A percentile compares a stretch with the other conserved stretches of the same genome.
phyloP scores from a whole-genome alignment of 2,888 invertebrate species.

The Caenorhabditis afra region DNA sequence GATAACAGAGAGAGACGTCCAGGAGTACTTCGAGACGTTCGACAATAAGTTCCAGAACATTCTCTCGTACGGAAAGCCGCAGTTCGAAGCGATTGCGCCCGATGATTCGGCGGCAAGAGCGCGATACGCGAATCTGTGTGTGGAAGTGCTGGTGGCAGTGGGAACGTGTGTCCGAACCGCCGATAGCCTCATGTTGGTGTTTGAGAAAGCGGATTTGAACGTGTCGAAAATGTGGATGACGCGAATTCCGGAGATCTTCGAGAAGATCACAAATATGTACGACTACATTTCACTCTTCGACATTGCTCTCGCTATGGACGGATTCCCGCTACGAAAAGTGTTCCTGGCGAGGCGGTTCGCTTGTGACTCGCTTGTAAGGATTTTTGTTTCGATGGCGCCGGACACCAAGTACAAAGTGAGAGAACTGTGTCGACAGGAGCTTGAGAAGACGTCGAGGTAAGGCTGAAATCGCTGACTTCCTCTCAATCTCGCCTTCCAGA shows the following conservation, averaged over 20 bases:
- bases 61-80: conserved; percentile 36
- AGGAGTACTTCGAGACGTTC: conserved; percentile 35
- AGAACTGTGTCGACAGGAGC: conserved; percentile 26
- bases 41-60: conserved; percentile 47
- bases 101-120: conserved; percentile 2
- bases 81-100: conserved; percentile 19
- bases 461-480: too few species aligned
- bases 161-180: conserved; percentile 35
- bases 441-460: conserved; percentile 40
- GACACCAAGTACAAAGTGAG: conserved; percentile 39
- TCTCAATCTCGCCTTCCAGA: neutral
- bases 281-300: conserved; percentile 50
- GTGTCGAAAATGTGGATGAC: conserved; percentile 42
- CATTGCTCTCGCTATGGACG: conserved; percentile 43
- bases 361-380: conserved; percentile 18
- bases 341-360: conserved; percentile 39
- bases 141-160: conserved; percentile 44
- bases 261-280: conserved; percentile 20
- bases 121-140: conserved; percentile 42
- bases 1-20: conserved; percentile 43
- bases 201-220: conserved; percentile 26
- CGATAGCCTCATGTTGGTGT: conserved; percentile 16
- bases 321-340: conserved; percentile 47
- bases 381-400: conserved; percentile 22
- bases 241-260: conserved; percentile 35